These are phyloP conservation scores for Centropus bengalensis DNA, from an alignment of 2,113 vertebrate species.

Conservation along the genomic window DNA sequence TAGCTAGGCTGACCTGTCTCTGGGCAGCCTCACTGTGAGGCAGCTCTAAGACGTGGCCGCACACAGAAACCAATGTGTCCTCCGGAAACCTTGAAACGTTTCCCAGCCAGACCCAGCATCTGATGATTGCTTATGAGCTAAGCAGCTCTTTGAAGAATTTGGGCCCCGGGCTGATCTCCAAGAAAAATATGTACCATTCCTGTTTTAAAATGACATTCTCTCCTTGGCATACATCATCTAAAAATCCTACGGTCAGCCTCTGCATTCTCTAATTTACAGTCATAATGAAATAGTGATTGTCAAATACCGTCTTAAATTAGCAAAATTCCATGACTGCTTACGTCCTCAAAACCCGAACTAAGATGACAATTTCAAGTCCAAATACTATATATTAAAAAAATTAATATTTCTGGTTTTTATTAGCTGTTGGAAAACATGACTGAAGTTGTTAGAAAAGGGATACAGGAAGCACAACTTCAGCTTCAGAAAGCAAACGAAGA, in stretches of 20 bases:
- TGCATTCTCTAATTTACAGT: background rate
- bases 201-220: background rate
- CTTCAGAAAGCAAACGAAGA: conserved; percentile 92
- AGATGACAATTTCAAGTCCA: background rate
- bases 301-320: background rate
- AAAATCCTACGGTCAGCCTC: background rate
- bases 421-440: conserved; percentile 98
- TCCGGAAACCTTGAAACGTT: background rate
- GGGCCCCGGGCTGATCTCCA: background rate
- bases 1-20: background rate
- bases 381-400: background rate
- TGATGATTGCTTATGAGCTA: background rate
- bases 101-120: background rate
- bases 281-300: background rate
- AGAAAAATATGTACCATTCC: background rate
- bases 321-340: background rate
- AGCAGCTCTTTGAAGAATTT: background rate
- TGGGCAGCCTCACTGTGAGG: background rate
- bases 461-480: conserved; percentile 92
- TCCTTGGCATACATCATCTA: background rate
- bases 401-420: background rate
- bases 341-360: background rate
- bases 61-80: background rate
- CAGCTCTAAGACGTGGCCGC: background rate
- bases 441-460: conserved; percentile 94